Evolutionary conservation across 2,797 vertebrate genomes (phyloP), one percentile per base, ranked within the genome.

Genomic region (Cichlasoma orientale): DNA sequence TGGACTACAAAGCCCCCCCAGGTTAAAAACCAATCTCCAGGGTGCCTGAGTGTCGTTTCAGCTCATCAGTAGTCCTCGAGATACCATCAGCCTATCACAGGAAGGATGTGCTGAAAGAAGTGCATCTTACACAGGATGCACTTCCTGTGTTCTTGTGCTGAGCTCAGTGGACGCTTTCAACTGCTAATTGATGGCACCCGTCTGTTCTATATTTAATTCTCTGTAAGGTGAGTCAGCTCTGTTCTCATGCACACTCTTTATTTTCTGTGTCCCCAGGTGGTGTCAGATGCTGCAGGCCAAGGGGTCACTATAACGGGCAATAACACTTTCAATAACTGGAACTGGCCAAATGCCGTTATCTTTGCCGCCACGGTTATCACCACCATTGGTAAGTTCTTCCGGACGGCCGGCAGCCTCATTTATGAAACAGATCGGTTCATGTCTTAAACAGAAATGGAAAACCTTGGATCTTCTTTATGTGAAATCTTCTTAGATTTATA

Each of bases 311-410:
- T 99, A 83, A 98, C 97, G 0, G 97, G 97, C 80, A 97, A 96
- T 77, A 97, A 96, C 86, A 97, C 97, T 33, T 99, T 99, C 88
- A 99, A 99, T 94, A 99, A 99, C 92, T 99, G 98, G 98, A 99
- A 99, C 83, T 99, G 98, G 98, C 97, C 98, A 13, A 99, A 99
- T 1, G 98, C 98, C 0, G 98, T 99, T 85, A 99, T 99, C 89
- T 99, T 99, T 83, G 98, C 98, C 52, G 98, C 98, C 78, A 99
- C 98, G 0, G 97, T 99, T 74, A 99, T 99, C 89, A 99, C 98
- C 47, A 99, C 98, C 19, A 99, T 99, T 0, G 98, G 98, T 99
- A 91, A 89, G 93, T 86, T 69, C 76, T 69, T 72, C 41, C 74
- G 18, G 61, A 53, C 2, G 3, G 66, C 77, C n/a, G 12, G 25